phyloP scores from a whole-genome alignment of 1,140 invertebrate species.

The Hycleus phaleratus region DNA sequence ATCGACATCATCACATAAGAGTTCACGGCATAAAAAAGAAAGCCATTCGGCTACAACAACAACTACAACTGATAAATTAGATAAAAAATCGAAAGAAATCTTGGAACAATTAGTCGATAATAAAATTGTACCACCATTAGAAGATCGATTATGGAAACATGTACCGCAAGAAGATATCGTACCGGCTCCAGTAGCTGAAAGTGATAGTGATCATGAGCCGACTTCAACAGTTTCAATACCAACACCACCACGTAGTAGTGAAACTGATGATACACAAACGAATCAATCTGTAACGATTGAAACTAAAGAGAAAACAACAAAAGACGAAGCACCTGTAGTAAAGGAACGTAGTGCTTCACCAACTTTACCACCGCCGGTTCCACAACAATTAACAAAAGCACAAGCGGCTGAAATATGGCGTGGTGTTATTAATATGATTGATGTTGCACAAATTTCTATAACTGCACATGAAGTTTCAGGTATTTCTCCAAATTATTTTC shows the following conservation, averaged over 20 bases:
- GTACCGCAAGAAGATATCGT: constrained; percentile 42
- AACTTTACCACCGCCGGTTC: constrained; percentile 7
- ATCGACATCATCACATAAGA: constrained; percentile 23
- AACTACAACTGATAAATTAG: constrained; percentile 33
- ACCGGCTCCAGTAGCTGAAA: constrained; percentile 38
- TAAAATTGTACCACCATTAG: constrained; percentile 39
- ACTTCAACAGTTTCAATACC: constrained; percentile 49
- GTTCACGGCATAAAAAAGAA: constrained; percentile 40
- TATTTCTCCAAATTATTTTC: neutral
- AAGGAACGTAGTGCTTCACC: constrained; percentile 5
- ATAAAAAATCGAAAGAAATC: constrained; percentile 39
- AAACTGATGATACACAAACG: constrained; percentile 25
- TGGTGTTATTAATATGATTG: constrained; percentile 82
- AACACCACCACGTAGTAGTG: constrained; percentile 36
- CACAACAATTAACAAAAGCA: constrained; percentile 5
- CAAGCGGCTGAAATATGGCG: constrained; percentile 54
- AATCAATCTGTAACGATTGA: too few relatives aligned
- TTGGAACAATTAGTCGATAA: constrained; percentile 39
- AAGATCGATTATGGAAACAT: constrained; percentile 39
- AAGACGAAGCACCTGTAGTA: neutral
- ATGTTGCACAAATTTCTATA: constrained; percentile 83
- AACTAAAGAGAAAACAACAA: constrained; percentile 10
- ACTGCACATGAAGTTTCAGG: constrained; percentile 65
- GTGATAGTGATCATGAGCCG: constrained; percentile 54
- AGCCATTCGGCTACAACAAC: constrained; percentile 36